A percentile compares a stretch with the other conserved stretches of the same genome.
phyloP scores from a whole-genome alignment of 2,888 invertebrate genomes.

The Mesorhabditis belari region DNA sequence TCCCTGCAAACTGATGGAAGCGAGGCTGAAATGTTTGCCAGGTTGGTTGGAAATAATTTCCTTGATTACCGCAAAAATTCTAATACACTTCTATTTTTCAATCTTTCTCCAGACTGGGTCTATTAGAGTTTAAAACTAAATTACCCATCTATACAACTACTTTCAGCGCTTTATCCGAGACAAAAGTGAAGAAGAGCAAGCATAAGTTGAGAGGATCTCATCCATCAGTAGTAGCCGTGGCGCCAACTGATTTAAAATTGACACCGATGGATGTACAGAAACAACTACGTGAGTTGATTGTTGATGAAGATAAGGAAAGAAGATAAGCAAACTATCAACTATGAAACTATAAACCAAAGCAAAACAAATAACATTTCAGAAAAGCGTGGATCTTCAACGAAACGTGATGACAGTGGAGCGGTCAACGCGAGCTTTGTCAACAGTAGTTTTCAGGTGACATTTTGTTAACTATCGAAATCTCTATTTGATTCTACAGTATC shows the following conservation, averaged over 20 bases:
- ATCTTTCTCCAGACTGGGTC: not conserved
- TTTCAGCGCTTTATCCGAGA: constrained; percentile 8
- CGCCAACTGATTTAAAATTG: constrained; percentile 5
- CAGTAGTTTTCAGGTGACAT: constrained; percentile 14
- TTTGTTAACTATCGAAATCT: not conserved
- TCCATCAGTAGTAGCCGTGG: not conserved
- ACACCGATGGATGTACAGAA: constrained; percentile 10
- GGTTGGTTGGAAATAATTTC: constrained; percentile 2
- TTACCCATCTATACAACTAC: not conserved
- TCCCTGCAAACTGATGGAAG: constrained; percentile 30
- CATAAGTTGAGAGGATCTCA: constrained; percentile 10
- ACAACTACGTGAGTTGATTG: constrained; percentile 7
- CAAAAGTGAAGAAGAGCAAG: constrained; percentile 14
- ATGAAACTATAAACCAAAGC: not conserved
- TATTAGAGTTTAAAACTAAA: no score
- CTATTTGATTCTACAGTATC: not conserved
- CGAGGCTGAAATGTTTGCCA: constrained; percentile 31
- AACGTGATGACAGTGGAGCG: constrained; percentile 13
- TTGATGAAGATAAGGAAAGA: not conserved
- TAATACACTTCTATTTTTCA: not conserved
- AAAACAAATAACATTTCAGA: constrained; percentile 8
- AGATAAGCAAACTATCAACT: not conserved
- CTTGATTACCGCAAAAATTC: not conserved
- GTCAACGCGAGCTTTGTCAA: constrained; percentile 29
- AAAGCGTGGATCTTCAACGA: constrained; percentile 13